These are phyloP conservation scores for Teleogryllus occipitalis DNA, from an alignment of 1,140 invertebrate species.

Conservation along the genomic window DNA sequence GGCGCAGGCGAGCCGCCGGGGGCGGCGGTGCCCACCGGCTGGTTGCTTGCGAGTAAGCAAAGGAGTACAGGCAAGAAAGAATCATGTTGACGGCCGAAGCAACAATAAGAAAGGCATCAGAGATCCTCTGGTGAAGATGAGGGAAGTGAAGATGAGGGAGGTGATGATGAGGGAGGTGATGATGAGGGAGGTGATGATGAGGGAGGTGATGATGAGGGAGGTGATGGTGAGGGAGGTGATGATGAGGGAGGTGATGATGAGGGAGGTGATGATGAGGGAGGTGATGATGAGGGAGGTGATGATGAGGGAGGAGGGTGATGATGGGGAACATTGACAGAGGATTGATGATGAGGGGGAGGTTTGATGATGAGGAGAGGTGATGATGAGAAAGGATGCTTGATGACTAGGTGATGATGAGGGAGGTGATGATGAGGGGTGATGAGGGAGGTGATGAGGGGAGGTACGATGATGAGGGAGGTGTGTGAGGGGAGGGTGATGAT, in stretches of 20 bases:
- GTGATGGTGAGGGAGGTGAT: neutral
- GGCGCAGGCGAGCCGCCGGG: no score
- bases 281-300: neutral
- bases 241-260: neutral
- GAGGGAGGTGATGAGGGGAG: neutral
- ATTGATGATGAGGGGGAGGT: no score
- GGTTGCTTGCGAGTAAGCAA: no score
- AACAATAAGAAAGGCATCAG: no score
- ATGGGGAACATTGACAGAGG: no score
- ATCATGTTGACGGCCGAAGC: no score
- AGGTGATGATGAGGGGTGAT: neutral
- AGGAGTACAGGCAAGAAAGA: no score
- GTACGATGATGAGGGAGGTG: neutral
- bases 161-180: neutral
- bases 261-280: neutral
- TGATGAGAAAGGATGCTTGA: no score
- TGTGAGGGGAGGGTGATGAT: neutral
- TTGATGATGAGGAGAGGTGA: no score
- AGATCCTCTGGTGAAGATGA: neutral
- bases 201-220: neutral
- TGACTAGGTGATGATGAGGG: no score
- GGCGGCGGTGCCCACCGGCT: no score
- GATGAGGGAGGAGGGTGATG: neutral
- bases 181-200: no score
- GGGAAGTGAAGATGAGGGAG: neutral